phyloP scores from a whole-genome alignment of 2,888 invertebrate genomes.

The Cetonia aurata region DNA sequence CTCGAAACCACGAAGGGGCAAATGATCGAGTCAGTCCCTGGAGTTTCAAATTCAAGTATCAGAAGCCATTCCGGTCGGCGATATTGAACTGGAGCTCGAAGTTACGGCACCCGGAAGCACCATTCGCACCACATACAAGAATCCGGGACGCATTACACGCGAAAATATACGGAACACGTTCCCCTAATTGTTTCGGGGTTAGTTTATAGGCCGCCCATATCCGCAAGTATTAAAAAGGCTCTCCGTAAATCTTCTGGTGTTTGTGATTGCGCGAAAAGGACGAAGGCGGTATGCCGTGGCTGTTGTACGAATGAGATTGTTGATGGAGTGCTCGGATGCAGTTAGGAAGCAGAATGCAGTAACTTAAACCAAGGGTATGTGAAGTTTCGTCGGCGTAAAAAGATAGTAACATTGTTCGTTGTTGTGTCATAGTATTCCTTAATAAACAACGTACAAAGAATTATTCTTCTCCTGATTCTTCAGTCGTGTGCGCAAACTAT shows the following conservation, averaged over 20 bases:
- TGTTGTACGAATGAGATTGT: background rate
- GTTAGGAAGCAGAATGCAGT: conserved; percentile 2
- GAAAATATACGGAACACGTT: conserved; percentile 25
- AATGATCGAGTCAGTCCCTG: too few relatives aligned
- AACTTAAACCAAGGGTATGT: background rate
- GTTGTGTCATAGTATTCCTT: too few relatives aligned
- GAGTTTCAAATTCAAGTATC: too few relatives aligned
- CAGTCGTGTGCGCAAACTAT: too few relatives aligned
- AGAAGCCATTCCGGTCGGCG: too few relatives aligned
- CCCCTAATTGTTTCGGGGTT: conserved; percentile 11
- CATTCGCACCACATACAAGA: background rate
- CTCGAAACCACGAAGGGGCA: too few relatives aligned
- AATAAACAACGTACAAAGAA: too few relatives aligned
- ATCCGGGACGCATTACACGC: background rate
- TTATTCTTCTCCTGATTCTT: too few relatives aligned
- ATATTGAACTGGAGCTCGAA: too few relatives aligned
- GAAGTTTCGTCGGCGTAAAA: background rate
- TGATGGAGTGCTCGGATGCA: background rate
- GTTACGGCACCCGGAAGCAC: too few relatives aligned
- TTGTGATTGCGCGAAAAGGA: background rate
- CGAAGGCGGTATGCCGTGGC: background rate
- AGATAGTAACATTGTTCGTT: too few relatives aligned
- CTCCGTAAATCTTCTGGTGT: conserved; percentile 14
- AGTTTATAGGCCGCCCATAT: background rate
- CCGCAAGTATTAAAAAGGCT: conserved; percentile 19